Conservation (phyloP, 2,888 invertebrate species). For the Sinopyrophorus schimmeli region DNA sequence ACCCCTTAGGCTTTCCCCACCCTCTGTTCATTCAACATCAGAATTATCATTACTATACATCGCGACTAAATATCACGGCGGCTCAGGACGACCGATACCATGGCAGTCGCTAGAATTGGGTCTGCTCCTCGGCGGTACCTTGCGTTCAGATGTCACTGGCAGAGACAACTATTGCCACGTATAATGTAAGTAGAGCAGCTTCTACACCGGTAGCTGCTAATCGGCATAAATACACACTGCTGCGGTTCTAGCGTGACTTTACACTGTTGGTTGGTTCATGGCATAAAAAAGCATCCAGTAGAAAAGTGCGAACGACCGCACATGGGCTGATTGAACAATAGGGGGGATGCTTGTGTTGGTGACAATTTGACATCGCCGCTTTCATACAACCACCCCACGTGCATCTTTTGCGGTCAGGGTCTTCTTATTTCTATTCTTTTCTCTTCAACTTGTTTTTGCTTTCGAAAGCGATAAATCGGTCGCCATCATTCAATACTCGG, state of each 20-base stretch:
- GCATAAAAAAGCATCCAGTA: constrained; percentile 50
- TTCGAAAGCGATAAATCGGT: too few relatives aligned
- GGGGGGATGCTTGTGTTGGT: constrained; percentile 44
- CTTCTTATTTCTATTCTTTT: too few relatives aligned
- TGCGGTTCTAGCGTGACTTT: constrained; percentile 48
- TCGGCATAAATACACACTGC: constrained; percentile 42
- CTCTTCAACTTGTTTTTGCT: too few relatives aligned
- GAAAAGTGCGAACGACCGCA: constrained; percentile 51
- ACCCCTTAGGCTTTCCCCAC: constrained; percentile 57
- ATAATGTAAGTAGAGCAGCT: constrained; percentile 49
- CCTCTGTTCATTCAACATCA: constrained; percentile 54
- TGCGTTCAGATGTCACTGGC: constrained; percentile 46
- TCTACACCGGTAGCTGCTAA: constrained; percentile 44
- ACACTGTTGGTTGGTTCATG: constrained; percentile 46
- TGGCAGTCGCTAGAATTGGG: constrained; percentile 7
- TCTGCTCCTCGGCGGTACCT: constrained; percentile 24
- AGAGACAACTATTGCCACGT: constrained; percentile 48
- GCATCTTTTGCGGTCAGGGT: too few relatives aligned
- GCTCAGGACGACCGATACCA: constrained; percentile 9
- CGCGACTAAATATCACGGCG: constrained; percentile 42
- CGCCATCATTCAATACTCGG: too few relatives aligned
- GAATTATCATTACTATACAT: constrained; percentile 49
- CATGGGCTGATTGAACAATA: constrained; percentile 48
- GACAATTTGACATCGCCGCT: constrained; percentile 39
- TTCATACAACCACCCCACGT: constrained; percentile 9